Base-by-base conservation (phyloP, 2,113 vertebrate species). In the Sinocyclocheilus anshuiensis region DNA sequence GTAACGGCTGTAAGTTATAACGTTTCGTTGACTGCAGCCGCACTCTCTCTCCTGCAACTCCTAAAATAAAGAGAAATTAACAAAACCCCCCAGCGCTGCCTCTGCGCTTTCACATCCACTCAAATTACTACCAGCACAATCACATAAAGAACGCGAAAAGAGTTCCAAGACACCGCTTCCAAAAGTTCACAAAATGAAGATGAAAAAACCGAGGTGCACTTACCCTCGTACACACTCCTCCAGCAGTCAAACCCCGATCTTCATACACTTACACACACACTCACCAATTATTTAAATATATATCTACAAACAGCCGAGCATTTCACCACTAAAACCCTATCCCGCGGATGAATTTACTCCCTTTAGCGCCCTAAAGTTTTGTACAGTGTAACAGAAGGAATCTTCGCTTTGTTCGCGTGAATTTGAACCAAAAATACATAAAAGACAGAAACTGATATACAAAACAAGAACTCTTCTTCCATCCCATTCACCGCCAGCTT, bases 401-500 rank as follows among this genome's bases (percentile, higher is more conserved):
- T 84, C 78, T n/a, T 61, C 80, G 77, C 77, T 69, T 33, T 69
- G 59, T 63, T 81, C 80, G 77, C 74, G 79, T 77, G 59, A 75
- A 84, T 86, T 87, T 85, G 57, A 86, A 76, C 81, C 87, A 86
- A 88, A 87, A 79, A 88, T 87, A 84, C 86, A 72, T 88, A 90
- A 90, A 92, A 91, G 76, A 89, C 86, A 91, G 88, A 91, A 92
- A 92, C 90, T 91, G 90, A 88, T 88, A 91, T 92, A 92, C 91
- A 92, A 91, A 92, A 92, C 91, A 92, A 92, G 91, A 92, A 92
- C 91, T 92, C 91, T 91, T 91, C 91, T 91, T 92, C 91, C 91
- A 92, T 92, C 90, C 91, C 91, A 92, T 92, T 91, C 91, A 92
- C 94, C 94, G 94, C 92, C 84, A 93, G 93, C 94, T 95, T 93